Conservation (phyloP, 2,797 vertebrate species). For the Menidia menidia region DNA sequence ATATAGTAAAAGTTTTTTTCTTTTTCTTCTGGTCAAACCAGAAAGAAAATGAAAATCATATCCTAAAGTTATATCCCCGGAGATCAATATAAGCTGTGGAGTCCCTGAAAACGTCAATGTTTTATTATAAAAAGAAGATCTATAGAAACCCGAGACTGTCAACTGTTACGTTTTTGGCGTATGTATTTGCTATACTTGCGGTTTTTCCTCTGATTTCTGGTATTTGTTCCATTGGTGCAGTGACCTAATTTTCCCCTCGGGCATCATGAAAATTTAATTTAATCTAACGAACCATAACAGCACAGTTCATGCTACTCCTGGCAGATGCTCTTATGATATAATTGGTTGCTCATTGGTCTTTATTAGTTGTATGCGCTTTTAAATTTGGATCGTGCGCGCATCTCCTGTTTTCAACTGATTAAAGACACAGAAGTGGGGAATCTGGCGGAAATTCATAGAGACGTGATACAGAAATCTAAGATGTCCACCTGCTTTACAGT, state of each 20-base stretch:
- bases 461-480: not conserved
- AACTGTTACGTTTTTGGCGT: not conserved
- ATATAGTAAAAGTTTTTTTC: too few relatives aligned
- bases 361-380: not conserved
- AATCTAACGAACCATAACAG: slow-evolving; percentile 40
- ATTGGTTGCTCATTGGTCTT: not conserved
- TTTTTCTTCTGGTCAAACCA: not conserved
- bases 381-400: not conserved
- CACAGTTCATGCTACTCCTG: slow-evolving; percentile 14
- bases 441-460: not conserved
- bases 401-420: not conserved
- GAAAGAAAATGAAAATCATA: not conserved
- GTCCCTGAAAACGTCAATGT: not conserved
- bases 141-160: not conserved
- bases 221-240: slow-evolving; percentile 15
- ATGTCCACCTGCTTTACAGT: not conserved
- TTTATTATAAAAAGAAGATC: not conserved
- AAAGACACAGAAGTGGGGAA: not conserved
- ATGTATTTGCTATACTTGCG: not conserved
- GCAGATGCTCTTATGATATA: slow-evolving; percentile 13
- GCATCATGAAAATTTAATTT: slow-evolving; percentile 55
- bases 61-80: not conserved
- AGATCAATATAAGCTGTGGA: not conserved
- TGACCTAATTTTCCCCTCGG: slow-evolving; percentile 36
- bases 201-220: slow-evolving; percentile 22